Base-by-base conservation (phyloP, 2,888 invertebrate genomes). In the Rhingia rostrata region DNA sequence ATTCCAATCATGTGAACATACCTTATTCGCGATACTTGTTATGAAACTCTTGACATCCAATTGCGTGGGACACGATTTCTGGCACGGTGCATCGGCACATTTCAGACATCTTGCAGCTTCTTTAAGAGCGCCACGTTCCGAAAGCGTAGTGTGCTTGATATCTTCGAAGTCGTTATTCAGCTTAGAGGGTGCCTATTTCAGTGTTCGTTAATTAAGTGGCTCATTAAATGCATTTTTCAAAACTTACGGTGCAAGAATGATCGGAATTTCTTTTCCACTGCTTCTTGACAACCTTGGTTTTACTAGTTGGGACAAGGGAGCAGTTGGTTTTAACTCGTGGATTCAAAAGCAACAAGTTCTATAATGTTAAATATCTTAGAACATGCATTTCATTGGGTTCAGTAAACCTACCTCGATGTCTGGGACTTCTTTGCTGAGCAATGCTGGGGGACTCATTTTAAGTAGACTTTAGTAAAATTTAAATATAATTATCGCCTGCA, bases 41-140 rank as follows among this genome's bases (percentile, higher is more conserved):
- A 99, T 99, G 90, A 99, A 99, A 75, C 96, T 95, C 92, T 99
- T 99, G 86, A 99, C 94, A 89, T 99, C 99, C 79, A 99, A 93
- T 91, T 99, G 98, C 0, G 99, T 99, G 0, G 99, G 99, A 87
- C 99, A 99, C 0, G 98, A 97, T 91, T 99, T 99, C 92, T 99
- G 99, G 89, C 99, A 99, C 0, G 99, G 99, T 0, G 99, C 98
- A 92, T 99, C 99, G 0, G 96, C 97, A 90, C 98, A 98, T 90
- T 98, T 98, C 22, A 98, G 92, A 88, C 98, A 98, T 60, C 98
- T 93, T 0, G 95, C 94, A 0, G 98, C 97, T 91, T 99, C 99
- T 86, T 93, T 94, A 41, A 99, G 92, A 0, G 99, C 99, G 0
- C 96, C 99, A 12, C 99, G 94, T 91, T 99, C 99, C 70, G 98